Evolutionary conservation across 2,888 invertebrate species (phyloP), one percentile per base, ranked within the genome.

Genomic region (Trachelus tabidus): DNA sequence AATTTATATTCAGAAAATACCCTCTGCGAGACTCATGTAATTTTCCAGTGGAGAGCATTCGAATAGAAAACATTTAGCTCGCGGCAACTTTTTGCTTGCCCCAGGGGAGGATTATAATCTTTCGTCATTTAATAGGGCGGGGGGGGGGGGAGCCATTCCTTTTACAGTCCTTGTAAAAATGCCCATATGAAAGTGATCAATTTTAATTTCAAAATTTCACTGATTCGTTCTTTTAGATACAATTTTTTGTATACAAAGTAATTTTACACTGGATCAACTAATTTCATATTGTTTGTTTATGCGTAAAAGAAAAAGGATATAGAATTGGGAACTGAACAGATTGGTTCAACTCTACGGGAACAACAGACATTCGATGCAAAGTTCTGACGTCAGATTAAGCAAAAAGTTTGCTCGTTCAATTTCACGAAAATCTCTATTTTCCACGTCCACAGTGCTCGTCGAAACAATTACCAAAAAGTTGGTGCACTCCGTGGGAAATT

Each of bases 1-100:
- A 83, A 88, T 88, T 85, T 85, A 86, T 86, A 86, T 88, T 86
- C 85, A 83, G 83, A 87, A 84, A 85, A 85, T 86, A 80, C 81
- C 82, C 81, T 79, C 80, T 56, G 69, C 74, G 79, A 79, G 79
- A 81, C 83, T 78, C 82, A 79, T 83, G 84, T 85, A 84, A 86
- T 86, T 87, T 88, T 87, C 87, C 86, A 83, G 76, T 69, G 83
- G 84, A 85, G 77, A 82, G 87, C 83, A 83, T 81, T 80, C 85
- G 84, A 87, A 88, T 85, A 83, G 85, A 85, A 84, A 84, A 84
- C 85, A 85, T 85, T 87, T 83, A 56, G 56, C 56, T 23, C 56
- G 56, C 56, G 23, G 56, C 23, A 56, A 56, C 56, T 23, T 56
- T 56, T 56, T 56, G 56, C 56, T 56, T 56, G 23, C 9, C 56